Base-by-base conservation (phyloP, 2,797 vertebrate species). In the Alosa sapidissima region DNA sequence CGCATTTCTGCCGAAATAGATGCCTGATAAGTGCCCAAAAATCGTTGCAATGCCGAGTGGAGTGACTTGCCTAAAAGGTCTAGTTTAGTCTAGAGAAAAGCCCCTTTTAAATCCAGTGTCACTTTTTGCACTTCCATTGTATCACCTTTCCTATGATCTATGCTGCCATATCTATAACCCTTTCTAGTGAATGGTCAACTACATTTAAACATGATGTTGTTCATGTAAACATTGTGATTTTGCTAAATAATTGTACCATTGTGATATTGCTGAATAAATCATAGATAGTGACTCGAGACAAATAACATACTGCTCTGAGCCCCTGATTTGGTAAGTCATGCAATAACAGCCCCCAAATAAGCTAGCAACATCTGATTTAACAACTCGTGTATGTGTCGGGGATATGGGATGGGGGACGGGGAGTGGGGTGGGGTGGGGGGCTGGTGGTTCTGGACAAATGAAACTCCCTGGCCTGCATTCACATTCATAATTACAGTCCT, bases 371-470 rank as follows among this genome's bases (percentile, higher is more conserved):
- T 6, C 33, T 36, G 24, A 75, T 14, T 55, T 55, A 2, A 21
- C 21, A 2, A 58, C 28, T 11, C 33, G 28, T 72, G 28, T 72
- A 10, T 72, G 28, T 75, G 68, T 45, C 21, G 65, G 10, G 65
- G 13, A 28, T 16, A 28, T 72, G 65, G 9, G 65, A 33, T 28
- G 28, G 3, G 65, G 10, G 10, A 5, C 8, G 2, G 65, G 9
- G 65, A 13, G 28, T 72, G 28, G n/a, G 62, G n/a, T n/a, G 19
- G 3, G 21, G 9, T 8, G 62, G n/a, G 2, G 24, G 6, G 62
- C n/a, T n/a, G 62, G 62, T 65, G 62, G 62, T 41, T 72, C 33
- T 13, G 65, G 65, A 72, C 65, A 72, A 72, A 72, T 36, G 9
- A 33, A 36, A 13, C 65, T 72, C 65, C 33, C 33, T 72, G 65